phyloP scores from a whole-genome alignment of 2,113 vertebrate genomes.

The Fregetta grallaria region DNA sequence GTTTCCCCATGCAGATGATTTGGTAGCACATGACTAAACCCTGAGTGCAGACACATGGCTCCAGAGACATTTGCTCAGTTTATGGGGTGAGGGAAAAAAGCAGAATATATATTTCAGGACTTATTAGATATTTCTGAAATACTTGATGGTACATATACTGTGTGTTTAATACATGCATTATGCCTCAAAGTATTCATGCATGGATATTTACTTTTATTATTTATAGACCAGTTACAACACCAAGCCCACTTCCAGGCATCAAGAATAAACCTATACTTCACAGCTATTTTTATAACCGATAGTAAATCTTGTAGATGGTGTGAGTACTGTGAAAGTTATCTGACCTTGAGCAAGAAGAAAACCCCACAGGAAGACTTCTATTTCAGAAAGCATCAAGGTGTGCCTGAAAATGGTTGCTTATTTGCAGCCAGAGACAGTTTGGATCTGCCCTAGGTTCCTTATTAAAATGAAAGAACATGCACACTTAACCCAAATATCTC shows the following conservation, averaged over 20 bases:
- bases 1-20: slow-evolving; percentile 6
- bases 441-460: not conserved
- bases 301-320: slow-evolving; percentile 47
- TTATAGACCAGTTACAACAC: slow-evolving; percentile 48
- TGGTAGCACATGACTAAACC: not conserved
- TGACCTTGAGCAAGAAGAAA: slow-evolving; percentile 56
- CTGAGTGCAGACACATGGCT: not conserved
- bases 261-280: slow-evolving; percentile 56
- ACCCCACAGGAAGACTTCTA: not conserved
- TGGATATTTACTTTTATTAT: slow-evolving; percentile 60
- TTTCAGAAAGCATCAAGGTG: not conserved
- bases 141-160: slow-evolving; percentile 54
- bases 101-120: slow-evolving; percentile 45
- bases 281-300: slow-evolving; percentile 40
- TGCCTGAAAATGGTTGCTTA: not conserved
- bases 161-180: slow-evolving; percentile 52
- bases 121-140: slow-evolving; percentile 51
- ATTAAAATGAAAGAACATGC: not conserved
- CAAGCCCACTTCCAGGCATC: slow-evolving; percentile 30
- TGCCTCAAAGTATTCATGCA: slow-evolving; percentile 21
- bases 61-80: slow-evolving; percentile 28
- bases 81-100: slow-evolving; percentile 39
- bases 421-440: not conserved
- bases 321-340: slow-evolving; percentile 38
- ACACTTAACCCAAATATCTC: not conserved